These are phyloP conservation scores for Erynnis tages DNA, from an alignment of 2,888 invertebrate species.

Conservation along the genomic window DNA sequence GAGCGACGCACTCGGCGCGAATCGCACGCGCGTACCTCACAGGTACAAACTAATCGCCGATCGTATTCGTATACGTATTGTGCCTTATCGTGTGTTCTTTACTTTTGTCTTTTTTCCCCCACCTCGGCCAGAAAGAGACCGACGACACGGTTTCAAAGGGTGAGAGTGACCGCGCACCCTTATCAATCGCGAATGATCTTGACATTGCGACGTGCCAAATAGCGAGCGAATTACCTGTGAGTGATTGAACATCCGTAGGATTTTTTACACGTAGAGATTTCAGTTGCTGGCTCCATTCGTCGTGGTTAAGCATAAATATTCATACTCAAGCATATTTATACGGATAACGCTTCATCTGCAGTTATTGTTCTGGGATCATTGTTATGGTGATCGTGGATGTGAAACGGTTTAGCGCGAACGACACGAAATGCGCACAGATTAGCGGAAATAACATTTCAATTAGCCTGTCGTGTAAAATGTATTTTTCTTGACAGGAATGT, in stretches of 20 bases:
- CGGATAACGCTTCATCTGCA: constrained; percentile 63
- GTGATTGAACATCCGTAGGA: constrained; percentile 28
- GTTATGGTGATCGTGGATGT: constrained; percentile 66
- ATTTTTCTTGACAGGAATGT: constrained; percentile 33
- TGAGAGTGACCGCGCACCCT: constrained; percentile 18
- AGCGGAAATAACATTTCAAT: constrained; percentile 64
- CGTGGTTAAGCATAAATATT: constrained; percentile 52
- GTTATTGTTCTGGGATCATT: constrained; percentile 69
- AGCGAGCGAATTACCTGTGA: constrained; percentile 40
- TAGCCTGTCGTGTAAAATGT: constrained; percentile 50
- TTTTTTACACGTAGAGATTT: constrained; percentile 42
- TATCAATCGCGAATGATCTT: constrained; percentile 49
- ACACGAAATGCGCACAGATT: constrained; percentile 41
- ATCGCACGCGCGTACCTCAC: constrained; percentile 55
- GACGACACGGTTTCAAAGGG: constrained; percentile 7
- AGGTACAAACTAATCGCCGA: constrained; percentile 54
- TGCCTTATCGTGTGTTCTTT: constrained; percentile 57
- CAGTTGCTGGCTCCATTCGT: constrained; percentile 48
- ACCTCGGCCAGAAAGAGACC: constrained; percentile 38
- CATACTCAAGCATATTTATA: constrained; percentile 52
- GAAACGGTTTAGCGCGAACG: constrained; percentile 45
- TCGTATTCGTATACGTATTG: constrained; percentile 47
- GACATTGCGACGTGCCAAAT: constrained; percentile 52
- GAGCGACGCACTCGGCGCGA: constrained; percentile 66
- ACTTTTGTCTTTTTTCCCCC: constrained; percentile 24